These are phyloP conservation scores for Morus bassanus DNA, from an alignment of 2,797 vertebrate species.

Conservation along the genomic window DNA sequence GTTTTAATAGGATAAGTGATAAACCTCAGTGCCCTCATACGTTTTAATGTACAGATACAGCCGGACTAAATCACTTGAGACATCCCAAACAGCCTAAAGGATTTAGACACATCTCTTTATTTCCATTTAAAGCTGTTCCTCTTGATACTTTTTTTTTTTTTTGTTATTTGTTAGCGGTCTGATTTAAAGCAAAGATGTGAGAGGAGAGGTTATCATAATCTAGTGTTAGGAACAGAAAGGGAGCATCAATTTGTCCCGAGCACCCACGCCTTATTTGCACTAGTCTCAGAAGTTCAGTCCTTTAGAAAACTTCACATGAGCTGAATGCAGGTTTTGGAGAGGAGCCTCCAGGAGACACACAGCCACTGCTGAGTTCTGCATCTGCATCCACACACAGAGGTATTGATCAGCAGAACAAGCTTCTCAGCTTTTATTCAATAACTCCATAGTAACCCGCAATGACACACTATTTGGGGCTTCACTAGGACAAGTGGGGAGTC, in stretches of 20 bases:
- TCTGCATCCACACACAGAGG: not conserved
- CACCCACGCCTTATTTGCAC: not conserved
- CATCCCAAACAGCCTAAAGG: conserved; percentile 53
- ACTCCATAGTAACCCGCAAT: conserved; percentile 24
- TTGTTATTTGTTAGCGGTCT: not conserved
- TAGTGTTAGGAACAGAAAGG: not conserved
- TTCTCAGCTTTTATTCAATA: conserved; percentile 25
- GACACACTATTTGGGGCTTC: not conserved
- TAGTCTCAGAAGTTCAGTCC: not conserved
- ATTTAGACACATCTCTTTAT: conserved; percentile 57
- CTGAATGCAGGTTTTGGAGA: not conserved
- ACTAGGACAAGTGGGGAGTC: not conserved
- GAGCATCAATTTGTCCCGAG: not conserved
- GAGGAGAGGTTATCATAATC: not conserved
- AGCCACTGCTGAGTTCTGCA: not conserved
- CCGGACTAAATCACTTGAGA: conserved; percentile 42
- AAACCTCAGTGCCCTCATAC: conserved; percentile 20
- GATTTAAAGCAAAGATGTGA: not conserved
- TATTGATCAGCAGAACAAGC: conserved; percentile 34
- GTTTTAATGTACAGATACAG: conserved; percentile 30
- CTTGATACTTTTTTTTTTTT: not conserved
- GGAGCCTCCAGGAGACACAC: not conserved
- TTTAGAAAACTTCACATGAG: not conserved
- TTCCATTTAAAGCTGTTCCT: conserved; percentile 59
- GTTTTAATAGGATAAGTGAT: conserved; percentile 51